Evolutionary conservation across 2,888 invertebrate species (phyloP).

Genomic region (Campaea margaritaria): DNA sequence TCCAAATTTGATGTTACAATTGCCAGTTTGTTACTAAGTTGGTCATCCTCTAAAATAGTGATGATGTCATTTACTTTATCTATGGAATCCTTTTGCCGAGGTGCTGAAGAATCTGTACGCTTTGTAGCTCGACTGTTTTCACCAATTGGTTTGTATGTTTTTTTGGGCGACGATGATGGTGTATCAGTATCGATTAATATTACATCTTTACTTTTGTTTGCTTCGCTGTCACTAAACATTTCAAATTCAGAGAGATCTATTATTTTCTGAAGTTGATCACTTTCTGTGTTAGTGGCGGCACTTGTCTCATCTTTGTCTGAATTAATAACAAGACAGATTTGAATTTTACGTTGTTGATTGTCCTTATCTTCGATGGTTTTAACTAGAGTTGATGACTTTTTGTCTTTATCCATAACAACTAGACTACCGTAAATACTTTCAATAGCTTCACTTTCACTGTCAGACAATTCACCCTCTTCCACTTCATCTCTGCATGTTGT

Average conservation of each 20-base stretch:
- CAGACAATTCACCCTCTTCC: constrained; percentile 79
- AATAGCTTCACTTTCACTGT: constrained; percentile 79
- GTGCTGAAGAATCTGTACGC: neutral
- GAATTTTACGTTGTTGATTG: constrained; percentile 63
- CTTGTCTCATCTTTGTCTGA: constrained; percentile 40
- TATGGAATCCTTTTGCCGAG: neutral
- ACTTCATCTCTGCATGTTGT: constrained; percentile 54
- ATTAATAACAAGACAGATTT: constrained; percentile 69
- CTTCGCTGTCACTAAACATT: constrained; percentile 50
- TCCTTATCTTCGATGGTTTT: constrained; percentile 50
- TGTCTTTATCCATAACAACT: constrained; percentile 58
- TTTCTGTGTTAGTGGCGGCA: constrained; percentile 11
- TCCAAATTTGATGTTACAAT: neutral
- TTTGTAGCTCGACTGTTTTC: neutral
- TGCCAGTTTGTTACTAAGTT: neutral
- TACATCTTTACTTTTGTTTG: constrained; percentile 25
- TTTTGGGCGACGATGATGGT: constrained; percentile 24
- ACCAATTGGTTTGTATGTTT: neutral
- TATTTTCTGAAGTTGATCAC: constrained; percentile 26
- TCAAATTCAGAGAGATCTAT: constrained; percentile 61
- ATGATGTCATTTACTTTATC: constrained; percentile 2
- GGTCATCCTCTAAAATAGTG: constrained; percentile 15
- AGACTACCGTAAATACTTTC: constrained; percentile 75
- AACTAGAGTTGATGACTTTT: constrained; percentile 31
- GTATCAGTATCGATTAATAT: constrained; percentile 31